Base-by-base conservation (phyloP, 2,797 vertebrate species). In the Salarias fasciatus region DNA sequence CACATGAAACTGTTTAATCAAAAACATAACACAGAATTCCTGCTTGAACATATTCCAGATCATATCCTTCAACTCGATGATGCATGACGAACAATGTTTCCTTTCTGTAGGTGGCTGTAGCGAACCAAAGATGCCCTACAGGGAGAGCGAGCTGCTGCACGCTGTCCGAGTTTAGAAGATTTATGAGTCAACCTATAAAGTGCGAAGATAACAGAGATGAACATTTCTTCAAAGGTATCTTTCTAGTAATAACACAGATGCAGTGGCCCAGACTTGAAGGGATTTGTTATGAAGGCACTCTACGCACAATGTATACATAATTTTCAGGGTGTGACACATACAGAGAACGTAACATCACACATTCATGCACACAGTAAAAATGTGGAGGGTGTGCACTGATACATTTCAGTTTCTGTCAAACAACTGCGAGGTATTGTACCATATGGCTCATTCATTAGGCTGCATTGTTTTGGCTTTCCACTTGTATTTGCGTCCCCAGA, bases 351-450 rank as follows among this genome's bases (percentile, higher is more conserved):
- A 48, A 48, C 49, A 37, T 75, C 54, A 64, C 58, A 29, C 60
- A 74, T 74, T 75, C 47, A 54, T 63, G 63, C 55, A 43, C 18
- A 2, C 6, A 79, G 52, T 40, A 48, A 52, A 59, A 79, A 53
- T 67, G 84, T 65, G 59, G 30, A 53, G 64, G 46, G 30, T 49
- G 66, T 14, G 36, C 49, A 24, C n/a, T 61, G 62, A 70, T 61
- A 66, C 54, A 71, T 75, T 83, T 80, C 31, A 54, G 43, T 77
- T 67, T 78, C 57, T 78, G 49, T 71, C 70, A 73, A 54, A 73
- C 53, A 64, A 66, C 61, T 50, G 65, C 33, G 4, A 35, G 33
- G 33, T 35, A 38, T 82, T 72, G 60, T 64, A 45, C 44, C 71
- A 35, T 51, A 67, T 28, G 33, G 35, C 50, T 66, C 60, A 71